phyloP scores from a whole-genome alignment of 2,888 invertebrate genomes.

The Arenicola marina region DNA sequence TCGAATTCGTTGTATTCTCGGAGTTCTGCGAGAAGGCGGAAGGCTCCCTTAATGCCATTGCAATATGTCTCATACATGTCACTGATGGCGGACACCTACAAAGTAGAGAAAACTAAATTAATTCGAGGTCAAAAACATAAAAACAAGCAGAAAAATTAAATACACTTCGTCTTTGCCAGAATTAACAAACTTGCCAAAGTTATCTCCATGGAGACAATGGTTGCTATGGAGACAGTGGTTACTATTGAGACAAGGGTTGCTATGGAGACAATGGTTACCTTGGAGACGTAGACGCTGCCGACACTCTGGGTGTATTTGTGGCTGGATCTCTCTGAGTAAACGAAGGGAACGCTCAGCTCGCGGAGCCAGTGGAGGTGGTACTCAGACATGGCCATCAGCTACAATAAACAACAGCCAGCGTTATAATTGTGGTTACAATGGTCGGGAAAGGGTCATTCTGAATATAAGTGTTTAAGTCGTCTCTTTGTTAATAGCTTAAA shows the following conservation, averaged over 20 bases:
- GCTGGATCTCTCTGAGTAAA: neutral
- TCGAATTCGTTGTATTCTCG: neutral
- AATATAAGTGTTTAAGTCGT: too few relatives aligned
- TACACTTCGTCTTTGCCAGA: too few relatives aligned
- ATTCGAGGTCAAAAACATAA: too few relatives aligned
- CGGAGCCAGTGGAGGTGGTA: conserved; percentile 6
- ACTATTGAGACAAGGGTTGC: too few relatives aligned
- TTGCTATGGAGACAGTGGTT: too few relatives aligned
- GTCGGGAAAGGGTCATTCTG: too few relatives aligned
- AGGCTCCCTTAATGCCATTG: neutral
- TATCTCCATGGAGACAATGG: too few relatives aligned
- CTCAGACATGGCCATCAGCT: conserved; percentile 25
- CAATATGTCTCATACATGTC: neutral
- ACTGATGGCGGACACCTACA: neutral
- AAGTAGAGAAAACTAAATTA: too few relatives aligned
- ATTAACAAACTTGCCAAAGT: too few relatives aligned
- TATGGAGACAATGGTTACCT: neutral
- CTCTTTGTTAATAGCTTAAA: too few relatives aligned
- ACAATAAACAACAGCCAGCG: neutral
- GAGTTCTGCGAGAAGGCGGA: neutral
- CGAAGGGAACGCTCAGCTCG: neutral
- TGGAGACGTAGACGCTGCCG: neutral
- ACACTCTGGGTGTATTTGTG: neutral
- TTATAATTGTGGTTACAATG: neutral
- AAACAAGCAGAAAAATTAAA: too few relatives aligned